These are phyloP conservation scores for Junco hyemalis DNA, from an alignment of 2,113 vertebrate genomes.

Conservation along the genomic window DNA sequence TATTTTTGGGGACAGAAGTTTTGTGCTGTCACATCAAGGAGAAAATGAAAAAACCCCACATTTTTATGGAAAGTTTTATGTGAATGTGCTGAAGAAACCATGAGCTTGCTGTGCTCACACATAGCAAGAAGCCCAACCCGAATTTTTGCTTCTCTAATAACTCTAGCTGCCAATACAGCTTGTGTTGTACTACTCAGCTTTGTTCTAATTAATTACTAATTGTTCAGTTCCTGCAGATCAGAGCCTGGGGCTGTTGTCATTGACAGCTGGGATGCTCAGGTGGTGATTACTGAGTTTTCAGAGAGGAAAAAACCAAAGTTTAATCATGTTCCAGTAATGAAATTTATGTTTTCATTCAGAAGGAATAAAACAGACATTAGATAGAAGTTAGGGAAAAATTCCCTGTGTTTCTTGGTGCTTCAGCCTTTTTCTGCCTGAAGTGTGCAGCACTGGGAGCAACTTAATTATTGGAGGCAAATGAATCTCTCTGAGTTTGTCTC, in stretches of 20 bases:
- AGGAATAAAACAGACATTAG: background rate
- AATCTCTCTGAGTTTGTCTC: background rate
- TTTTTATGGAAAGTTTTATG: background rate
- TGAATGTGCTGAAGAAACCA: background rate
- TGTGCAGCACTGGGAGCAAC: background rate
- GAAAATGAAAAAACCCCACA: background rate
- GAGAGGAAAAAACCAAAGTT: background rate
- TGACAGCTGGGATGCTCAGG: background rate
- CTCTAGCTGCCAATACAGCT: accelerated
- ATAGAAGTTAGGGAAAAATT: background rate
- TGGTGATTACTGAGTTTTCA: background rate
- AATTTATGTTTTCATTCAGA: background rate
- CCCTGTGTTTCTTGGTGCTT: background rate
- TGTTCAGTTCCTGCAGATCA: background rate
- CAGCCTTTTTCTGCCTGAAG: background rate
- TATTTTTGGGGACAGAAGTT: background rate
- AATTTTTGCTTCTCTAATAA: background rate
- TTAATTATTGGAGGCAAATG: background rate
- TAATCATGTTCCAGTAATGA: background rate
- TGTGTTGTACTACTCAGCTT: background rate
- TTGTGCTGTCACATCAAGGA: background rate
- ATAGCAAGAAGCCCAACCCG: background rate
- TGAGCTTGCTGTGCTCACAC: background rate
- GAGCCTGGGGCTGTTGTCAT: background rate
- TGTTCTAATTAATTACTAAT: background rate